Conservation (phyloP, 1,140 invertebrate genomes). For the Orius insidiosus region DNA sequence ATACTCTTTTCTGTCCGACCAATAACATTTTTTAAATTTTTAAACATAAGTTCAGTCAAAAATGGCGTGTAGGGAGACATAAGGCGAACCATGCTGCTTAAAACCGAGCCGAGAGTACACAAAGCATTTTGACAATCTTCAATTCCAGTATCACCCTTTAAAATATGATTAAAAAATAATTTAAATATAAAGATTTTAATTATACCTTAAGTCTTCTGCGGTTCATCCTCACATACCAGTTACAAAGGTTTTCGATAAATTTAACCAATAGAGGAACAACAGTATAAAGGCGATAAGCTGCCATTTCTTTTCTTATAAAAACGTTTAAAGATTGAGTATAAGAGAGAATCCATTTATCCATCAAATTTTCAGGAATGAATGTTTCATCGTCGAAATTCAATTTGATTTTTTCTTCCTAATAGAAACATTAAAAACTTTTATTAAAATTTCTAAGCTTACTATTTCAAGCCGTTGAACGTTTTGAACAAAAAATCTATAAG, state of each 20-base stretch:
- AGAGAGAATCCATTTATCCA: conserved; percentile 96
- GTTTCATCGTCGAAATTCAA: conserved; percentile 32
- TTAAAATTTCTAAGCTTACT: too few relatives aligned
- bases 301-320: conserved; percentile 87
- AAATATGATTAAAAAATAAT: too few relatives aligned
- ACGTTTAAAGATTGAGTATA: conserved; percentile 71
- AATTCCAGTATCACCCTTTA: conserved; percentile 51
- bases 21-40: conserved; percentile 44
- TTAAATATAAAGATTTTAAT: too few relatives aligned
- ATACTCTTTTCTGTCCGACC: conserved; percentile 45
- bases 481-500: conserved; percentile 81
- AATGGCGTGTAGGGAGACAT: conserved; percentile 98
- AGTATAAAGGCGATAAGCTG: conserved; percentile 82
- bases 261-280: conserved; percentile 86
- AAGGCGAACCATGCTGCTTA: conserved; percentile 75
- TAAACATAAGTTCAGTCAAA: conserved; percentile 90
- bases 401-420: conserved; percentile 27
- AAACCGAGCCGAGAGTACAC: conserved; percentile 72
- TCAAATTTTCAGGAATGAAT: conserved; percentile 49
- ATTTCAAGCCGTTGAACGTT: conserved; percentile 11
- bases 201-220: conserved; percentile 79
- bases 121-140: conserved; percentile 70
- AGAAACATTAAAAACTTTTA: not conserved
- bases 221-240: conserved; percentile 98
- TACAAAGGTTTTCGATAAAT: conserved; percentile 94